These are phyloP conservation scores for Tipula helvola DNA, from an alignment of 2,888 invertebrate species.

Conservation along the genomic window DNA sequence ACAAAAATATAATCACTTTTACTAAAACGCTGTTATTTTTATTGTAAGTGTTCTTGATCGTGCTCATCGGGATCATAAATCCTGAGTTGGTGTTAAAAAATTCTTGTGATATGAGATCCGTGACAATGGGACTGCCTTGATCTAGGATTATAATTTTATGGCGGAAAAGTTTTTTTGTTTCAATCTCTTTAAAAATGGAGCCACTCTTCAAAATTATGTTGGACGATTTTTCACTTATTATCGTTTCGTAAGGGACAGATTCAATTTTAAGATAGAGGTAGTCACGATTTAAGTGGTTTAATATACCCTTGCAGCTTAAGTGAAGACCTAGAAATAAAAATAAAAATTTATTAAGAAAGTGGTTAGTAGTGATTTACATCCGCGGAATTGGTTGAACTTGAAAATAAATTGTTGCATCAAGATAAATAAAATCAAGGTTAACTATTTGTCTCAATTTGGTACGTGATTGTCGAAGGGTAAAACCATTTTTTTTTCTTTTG, in stretches of 20 bases:
- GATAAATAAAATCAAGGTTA: not conserved
- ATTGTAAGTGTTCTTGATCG: constrained; percentile 37
- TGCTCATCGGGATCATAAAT: constrained; percentile 39
- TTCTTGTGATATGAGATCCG: constrained; percentile 31
- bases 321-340: constrained; percentile 24
- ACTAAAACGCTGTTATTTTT: constrained; percentile 38
- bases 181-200: constrained; percentile 27
- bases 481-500: not conserved
- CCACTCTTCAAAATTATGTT: constrained; percentile 31
- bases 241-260: constrained; percentile 18
- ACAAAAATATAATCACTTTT: constrained; percentile 42
- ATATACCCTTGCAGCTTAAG: constrained; percentile 28
- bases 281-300: constrained; percentile 34
- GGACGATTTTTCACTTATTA: constrained; percentile 18
- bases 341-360: not conserved
- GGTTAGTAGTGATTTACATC: not conserved
- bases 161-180: constrained; percentile 24
- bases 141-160: constrained; percentile 32
- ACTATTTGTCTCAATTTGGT: not conserved
- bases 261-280: constrained; percentile 28
- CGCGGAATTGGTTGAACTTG: not conserved
- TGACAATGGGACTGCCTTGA: constrained; percentile 23
- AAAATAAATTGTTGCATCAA: not conserved
- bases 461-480: not conserved
- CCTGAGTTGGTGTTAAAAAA: constrained; percentile 32